Evolutionary conservation across 1,140 invertebrate species (phyloP), one percentile per base, ranked within the genome.

Genomic region (Pseudoatta argentina): DNA sequence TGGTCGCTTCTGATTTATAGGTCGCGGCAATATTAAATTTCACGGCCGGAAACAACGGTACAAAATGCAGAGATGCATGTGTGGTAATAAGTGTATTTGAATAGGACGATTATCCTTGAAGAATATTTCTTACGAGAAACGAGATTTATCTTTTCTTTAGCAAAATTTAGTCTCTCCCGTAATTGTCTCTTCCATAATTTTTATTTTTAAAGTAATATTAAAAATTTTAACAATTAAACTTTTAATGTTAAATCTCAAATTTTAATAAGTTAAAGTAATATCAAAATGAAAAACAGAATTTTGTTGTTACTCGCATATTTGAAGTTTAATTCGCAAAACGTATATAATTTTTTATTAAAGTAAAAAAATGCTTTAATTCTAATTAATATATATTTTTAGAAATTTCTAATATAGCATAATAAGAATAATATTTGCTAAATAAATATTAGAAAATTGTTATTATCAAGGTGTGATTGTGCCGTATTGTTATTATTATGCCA

Each of bases 1-100:
- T 82, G 67, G 79, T 67, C 61, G 27, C 63, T 34, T 67, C 61
- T 79, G 76, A 79, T 79, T 79, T 79, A 79, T 79, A 67, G 63
- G 44, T 53, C 61, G 61, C 18, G 76, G 27, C 61, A 67, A 79
- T 79, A 79, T 79, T 67, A 79, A 63, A 79, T 79, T 79, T 79
- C 63, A 79, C 76, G 18, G 21, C 44, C 61, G 67, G 61, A 14
- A 53, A 67, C n/a, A 63, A 79, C 44, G 18, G 27, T 67, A 59
- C 76, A 79, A 67, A 67, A 16, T n/a, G 44, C 61, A 39, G 30
- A 53, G 48, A 39, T 34, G 44, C 61, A 53, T 21, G 44, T 10
- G 24, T 30, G 18, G 14, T 59, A 76, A 76, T 34, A 76, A n/a
- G 55, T 59, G 14, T 30, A 67, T 67, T 67, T 67, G 27, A 44